Conservation (phyloP, 2,797 vertebrate species). For the Mus spretus region DNA sequence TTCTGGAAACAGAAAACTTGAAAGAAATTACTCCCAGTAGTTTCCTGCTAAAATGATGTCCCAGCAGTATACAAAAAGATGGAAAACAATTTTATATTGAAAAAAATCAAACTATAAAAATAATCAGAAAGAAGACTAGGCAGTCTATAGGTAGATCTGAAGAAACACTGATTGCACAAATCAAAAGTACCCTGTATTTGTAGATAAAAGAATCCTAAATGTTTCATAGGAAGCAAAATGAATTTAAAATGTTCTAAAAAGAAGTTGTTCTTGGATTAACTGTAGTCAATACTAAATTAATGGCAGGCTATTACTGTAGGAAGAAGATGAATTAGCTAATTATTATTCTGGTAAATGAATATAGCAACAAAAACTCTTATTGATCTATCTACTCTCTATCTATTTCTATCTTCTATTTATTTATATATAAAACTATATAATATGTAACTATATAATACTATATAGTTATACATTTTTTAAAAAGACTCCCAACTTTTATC, state of each 20-base stretch:
- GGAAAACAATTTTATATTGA: background rate
- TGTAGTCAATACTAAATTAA: conserved; percentile 46
- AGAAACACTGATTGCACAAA: background rate
- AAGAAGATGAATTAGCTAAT: background rate
- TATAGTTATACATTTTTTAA: conserved; percentile 5
- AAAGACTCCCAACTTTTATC: background rate
- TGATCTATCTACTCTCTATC: background rate
- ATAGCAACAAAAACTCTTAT: background rate
- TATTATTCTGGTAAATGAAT: background rate
- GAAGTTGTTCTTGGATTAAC: background rate
- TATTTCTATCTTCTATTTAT: background rate
- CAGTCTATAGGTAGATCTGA: conserved; percentile 5
- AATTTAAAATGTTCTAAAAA: background rate
- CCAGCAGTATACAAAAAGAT: background rate
- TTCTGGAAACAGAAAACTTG: conserved; percentile 29
- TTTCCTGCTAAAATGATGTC: background rate
- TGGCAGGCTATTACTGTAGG: background rate
- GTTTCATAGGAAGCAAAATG: background rate
- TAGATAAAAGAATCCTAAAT: conserved; percentile 30
- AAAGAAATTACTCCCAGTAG: background rate
- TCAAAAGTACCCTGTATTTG: background rate
- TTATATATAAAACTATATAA: background rate
- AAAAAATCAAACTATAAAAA: background rate
- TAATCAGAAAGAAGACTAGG: background rate
- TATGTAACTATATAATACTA: background rate